Conservation (phyloP, 2,888 invertebrate genomes). For the Danaus chrysippus region DNA sequence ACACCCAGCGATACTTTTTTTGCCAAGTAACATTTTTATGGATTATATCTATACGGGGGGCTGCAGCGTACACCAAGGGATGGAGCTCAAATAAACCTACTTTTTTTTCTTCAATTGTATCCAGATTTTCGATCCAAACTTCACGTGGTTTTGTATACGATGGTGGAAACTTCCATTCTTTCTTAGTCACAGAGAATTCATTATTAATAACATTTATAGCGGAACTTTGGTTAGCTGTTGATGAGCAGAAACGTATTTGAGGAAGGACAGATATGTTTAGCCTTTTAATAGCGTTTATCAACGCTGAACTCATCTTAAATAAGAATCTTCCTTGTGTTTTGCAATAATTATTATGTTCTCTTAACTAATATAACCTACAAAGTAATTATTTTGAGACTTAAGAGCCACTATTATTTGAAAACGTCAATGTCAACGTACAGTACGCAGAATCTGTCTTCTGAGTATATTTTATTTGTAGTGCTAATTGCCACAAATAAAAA, state of each 20-base stretch:
- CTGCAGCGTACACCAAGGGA: constrained; percentile 90
- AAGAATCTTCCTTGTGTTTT: not conserved
- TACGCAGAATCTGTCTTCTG: not conserved
- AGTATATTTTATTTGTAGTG: too few relatives aligned
- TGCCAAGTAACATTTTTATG: constrained; percentile 94
- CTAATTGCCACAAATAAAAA: too few relatives aligned
- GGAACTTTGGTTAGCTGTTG: constrained; percentile 35
- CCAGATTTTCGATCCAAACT: constrained; percentile 92
- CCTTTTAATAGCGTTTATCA: constrained; percentile 61
- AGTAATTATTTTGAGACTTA: not conserved
- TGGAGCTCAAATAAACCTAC: constrained; percentile 93
- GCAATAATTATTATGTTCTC: not conserved
- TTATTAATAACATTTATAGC: constrained; percentile 27
- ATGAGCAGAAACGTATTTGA: constrained; percentile 51
- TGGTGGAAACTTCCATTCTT: constrained; percentile 72
- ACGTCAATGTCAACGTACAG: not conserved
- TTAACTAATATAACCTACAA: not conserved
- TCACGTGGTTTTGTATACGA: constrained; percentile 83
- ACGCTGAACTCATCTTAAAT: constrained; percentile 50
- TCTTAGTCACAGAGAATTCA: constrained; percentile 52
- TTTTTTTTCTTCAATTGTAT: constrained; percentile 86
- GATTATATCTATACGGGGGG: constrained; percentile 92
- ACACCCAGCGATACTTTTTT: constrained; percentile 86
- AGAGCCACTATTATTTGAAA: not conserved
- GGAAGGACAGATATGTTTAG: constrained; percentile 52